Evolutionary conservation across 2,113 vertebrate genomes (phyloP), one percentile per base, ranked within the genome.

Genomic region (Protobothrops flavoviridis): DNA sequence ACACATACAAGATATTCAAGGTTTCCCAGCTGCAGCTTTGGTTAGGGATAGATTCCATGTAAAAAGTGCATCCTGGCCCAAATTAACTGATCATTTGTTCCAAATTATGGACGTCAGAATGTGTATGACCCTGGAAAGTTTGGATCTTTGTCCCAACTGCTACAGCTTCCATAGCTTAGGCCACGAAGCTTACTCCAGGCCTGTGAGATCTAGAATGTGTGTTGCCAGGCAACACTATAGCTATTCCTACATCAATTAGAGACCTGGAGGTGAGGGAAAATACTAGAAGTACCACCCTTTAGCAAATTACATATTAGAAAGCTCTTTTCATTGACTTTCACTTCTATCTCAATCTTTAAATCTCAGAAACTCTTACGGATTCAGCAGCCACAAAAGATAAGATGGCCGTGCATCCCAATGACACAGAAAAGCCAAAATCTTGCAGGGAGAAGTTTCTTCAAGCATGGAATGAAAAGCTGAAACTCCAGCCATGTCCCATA

Each of bases 361-460:
- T 89, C 53, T 53, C 50, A 87, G 90, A 39, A 55, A 56, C 9
- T 59, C 48, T 33, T 48, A 85, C 17, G 6, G 56, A 92, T 53
- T 55, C 56, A 45, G 33, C 20, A 24, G 86, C 92, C 92, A 91
- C 64, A 26, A 69, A 7, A 61, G 55, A 61, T 24, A 56, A 89
- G 86, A 55, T 85, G 59, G 33, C 26, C 15, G 39, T 59, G 92
- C 17, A 57, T 53, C 33, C 23, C 5, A 86, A 3, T 64, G 90
- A 48, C 15, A n/a, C 24, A 81, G 39, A 85, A 20, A 24, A 87
- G 90, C 87, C 85, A 74, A 91, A 29, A 90, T 91, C 91, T 20
- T 45, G 91, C 91, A 89, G 91, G 33, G 64, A 92, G 53, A 94
- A 94, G 57, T 92, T 87, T 92, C 7, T 92, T 69, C 74, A 53